phyloP scores from a whole-genome alignment of 2,888 invertebrate genomes.

The Rhamphomyia laevipes region DNA sequence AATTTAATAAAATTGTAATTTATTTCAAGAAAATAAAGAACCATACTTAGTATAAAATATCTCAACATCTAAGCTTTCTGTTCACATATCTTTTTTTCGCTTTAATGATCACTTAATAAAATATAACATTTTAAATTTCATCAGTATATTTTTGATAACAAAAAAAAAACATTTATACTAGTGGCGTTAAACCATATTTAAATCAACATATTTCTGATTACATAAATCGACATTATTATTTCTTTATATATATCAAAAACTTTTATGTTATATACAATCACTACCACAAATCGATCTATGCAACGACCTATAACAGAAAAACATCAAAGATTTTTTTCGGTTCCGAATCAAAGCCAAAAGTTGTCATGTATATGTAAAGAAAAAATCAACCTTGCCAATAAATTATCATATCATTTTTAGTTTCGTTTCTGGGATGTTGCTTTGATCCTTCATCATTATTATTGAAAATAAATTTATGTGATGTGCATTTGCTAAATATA shows the following conservation, averaged over 20 bases:
- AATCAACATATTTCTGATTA: not conserved
- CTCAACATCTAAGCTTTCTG: too few species aligned
- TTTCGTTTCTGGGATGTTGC: not conserved
- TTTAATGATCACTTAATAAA: too few species aligned
- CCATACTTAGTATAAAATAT: too few species aligned
- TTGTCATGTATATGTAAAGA: not conserved
- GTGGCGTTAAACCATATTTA: not conserved
- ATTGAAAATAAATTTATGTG: too few species aligned
- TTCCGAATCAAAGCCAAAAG: too few species aligned
- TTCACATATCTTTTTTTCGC: too few species aligned
- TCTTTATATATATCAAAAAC: not conserved
- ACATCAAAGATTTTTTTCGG: too few species aligned
- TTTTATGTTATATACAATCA: not conserved
- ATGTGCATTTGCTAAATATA: too few species aligned
- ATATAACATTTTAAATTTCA: not conserved
- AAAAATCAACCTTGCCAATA: constrained; percentile 1
- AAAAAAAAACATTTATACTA: not conserved
- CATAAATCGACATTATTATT: not conserved
- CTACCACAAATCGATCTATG: not conserved
- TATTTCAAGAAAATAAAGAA: too few species aligned
- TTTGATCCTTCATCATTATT: not conserved
- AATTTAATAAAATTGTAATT: too few species aligned
- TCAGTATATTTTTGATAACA: not conserved
- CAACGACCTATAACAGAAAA: too few species aligned
- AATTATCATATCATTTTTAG: constrained; percentile 1